Conservation (phyloP, 2,113 vertebrate species). For the Cnemophilus loriae region DNA sequence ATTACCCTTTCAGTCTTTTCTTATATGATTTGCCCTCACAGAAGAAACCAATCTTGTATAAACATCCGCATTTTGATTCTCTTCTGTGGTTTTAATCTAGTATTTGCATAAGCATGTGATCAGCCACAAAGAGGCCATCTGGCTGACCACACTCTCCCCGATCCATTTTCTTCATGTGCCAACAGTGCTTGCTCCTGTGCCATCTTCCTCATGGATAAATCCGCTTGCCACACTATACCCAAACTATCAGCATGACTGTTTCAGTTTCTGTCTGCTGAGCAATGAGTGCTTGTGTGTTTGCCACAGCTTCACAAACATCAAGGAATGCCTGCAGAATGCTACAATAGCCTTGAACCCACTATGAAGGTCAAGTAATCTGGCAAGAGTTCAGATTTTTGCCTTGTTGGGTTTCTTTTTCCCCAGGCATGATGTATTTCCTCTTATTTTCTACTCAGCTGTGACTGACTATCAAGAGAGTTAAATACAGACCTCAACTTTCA, state of each 20-base stretch:
- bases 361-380: not conserved
- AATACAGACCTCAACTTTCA: not conserved
- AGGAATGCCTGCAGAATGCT: not conserved
- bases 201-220: not conserved
- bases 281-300: not conserved
- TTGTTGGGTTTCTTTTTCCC: not conserved
- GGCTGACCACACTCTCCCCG: not conserved
- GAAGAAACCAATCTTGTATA: not conserved
- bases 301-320: not conserved
- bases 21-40: not conserved
- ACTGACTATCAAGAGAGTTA: not conserved
- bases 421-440: not conserved
- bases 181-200: not conserved
- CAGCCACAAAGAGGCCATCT: not conserved
- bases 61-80: not conserved
- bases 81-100: not conserved
- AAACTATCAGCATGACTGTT: not conserved
- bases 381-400: not conserved
- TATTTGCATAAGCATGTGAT: not conserved
- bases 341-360: not conserved
- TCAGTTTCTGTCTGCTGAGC: not conserved
- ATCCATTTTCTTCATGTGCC: not conserved
- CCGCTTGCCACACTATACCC: not conserved
- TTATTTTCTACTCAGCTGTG: not conserved
- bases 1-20: not conserved